phyloP scores from a whole-genome alignment of 2,888 invertebrate species.

The Aporophyla lueneburgensis region DNA sequence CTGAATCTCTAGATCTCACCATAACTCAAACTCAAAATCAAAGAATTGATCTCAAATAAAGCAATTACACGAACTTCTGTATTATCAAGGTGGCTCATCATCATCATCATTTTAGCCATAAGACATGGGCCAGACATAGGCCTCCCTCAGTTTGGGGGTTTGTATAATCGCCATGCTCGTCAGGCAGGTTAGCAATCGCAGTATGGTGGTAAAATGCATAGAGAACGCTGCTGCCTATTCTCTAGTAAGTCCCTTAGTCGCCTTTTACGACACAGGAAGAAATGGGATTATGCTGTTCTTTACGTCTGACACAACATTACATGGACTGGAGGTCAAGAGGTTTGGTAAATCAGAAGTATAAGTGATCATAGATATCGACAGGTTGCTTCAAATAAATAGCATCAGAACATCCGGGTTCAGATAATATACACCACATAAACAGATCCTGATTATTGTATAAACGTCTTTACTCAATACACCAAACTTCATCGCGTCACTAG shows the following conservation, averaged over 20 bases:
- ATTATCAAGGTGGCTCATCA: background rate
- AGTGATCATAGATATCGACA: background rate
- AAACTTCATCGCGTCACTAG: conserved; percentile 12
- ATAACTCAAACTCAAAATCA: background rate
- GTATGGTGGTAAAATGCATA: too few species aligned
- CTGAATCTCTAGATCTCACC: accelerated
- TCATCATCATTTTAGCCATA: too few species aligned
- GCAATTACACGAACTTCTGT: background rate
- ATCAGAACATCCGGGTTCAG: background rate
- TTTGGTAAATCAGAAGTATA: background rate
- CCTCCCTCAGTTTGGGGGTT: too few species aligned
- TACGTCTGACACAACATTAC: too few species aligned
- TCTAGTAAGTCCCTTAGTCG: too few species aligned
- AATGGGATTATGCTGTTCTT: too few species aligned
- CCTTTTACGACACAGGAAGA: too few species aligned
- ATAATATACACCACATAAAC: background rate
- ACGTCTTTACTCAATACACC: conserved; percentile 34
- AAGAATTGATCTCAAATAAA: background rate
- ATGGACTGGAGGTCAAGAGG: background rate
- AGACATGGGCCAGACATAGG: too few species aligned
- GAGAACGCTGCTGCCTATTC: too few species aligned
- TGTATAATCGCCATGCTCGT: too few species aligned
- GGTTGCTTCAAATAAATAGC: conserved; percentile 1
- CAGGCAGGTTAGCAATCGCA: too few species aligned
- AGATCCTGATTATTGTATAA: conserved; percentile 28